Evolutionary conservation across 1,140 invertebrate genomes (phyloP).

Genomic region (Papilio glaucus): DNA sequence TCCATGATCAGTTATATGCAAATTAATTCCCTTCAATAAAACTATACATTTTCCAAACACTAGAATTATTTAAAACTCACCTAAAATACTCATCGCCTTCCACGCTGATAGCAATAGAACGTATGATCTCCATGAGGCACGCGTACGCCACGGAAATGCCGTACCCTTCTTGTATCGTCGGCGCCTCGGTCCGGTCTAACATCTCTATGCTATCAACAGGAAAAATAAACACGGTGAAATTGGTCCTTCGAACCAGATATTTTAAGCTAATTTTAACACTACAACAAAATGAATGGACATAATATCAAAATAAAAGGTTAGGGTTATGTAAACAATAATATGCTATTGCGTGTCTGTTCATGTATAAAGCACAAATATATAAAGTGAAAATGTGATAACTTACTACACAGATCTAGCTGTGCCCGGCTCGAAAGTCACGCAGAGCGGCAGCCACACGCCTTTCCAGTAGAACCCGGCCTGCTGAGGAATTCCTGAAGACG

Average conservation of each 20-base stretch:
- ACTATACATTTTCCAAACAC: neutral
- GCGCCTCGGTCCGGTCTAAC: constrained; percentile 97
- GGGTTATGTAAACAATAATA: constrained; percentile 7
- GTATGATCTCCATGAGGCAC: constrained; percentile 94
- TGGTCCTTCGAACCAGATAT: neutral
- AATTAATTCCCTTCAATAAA: no score
- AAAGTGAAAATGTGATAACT: constrained; percentile 73
- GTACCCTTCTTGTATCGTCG: constrained; percentile 96
- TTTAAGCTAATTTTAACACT: neutral
- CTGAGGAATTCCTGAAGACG: constrained; percentile 88
- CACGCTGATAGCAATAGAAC: constrained; percentile 89
- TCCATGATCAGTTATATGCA: no score
- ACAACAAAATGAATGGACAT: no score
- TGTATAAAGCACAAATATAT: no score
- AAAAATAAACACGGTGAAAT: neutral
- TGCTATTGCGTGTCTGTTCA: neutral
- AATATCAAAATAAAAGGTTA: constrained; percentile 1
- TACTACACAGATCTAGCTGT: constrained; percentile 95
- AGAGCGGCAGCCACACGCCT: constrained; percentile 95
- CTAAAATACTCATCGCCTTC: constrained; percentile 84
- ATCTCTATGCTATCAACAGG: constrained; percentile 92
- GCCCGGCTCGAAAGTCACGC: constrained; percentile 92
- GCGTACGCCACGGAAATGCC: constrained; percentile 97
- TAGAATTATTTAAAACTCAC: constrained; percentile 53
- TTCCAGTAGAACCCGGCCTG: constrained; percentile 96